Evolutionary conservation across 2,888 invertebrate species (phyloP).

Genomic region (Bombylius discolor): DNA sequence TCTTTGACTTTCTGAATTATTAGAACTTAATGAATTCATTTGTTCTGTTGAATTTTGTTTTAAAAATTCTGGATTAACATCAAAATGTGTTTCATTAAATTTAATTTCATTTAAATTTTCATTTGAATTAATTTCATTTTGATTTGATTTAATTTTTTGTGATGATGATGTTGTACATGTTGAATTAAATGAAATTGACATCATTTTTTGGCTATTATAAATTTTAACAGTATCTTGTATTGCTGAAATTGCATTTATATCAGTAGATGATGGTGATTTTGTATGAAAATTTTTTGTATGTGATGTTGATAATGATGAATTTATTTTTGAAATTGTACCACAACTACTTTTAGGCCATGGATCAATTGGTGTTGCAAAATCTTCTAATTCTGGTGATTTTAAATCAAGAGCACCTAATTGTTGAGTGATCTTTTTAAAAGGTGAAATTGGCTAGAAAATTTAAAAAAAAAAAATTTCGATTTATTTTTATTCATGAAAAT

Average conservation of each 20-base stretch:
- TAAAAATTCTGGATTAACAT: conserved; percentile 17
- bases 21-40: background rate
- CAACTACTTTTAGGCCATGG: conserved; percentile 43
- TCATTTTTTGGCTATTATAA: conserved; percentile 21
- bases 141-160: background rate
- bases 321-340: conserved; percentile 23
- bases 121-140: no score
- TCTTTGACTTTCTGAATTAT: background rate
- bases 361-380: conserved; percentile 54
- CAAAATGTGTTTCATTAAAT: conserved; percentile 22
- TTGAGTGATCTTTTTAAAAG: conserved; percentile 64
- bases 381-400: conserved; percentile 58
- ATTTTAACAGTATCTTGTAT: conserved; percentile 30
- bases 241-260: conserved; percentile 31
- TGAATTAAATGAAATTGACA: background rate
- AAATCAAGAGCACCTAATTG: conserved; percentile 58
- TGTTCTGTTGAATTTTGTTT: background rate
- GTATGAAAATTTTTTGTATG: conserved; percentile 22
- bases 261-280: conserved; percentile 26
- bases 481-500: background rate
- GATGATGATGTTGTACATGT: conserved; percentile 4
- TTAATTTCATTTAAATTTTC: conserved; percentile 10
- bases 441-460: conserved; percentile 46
- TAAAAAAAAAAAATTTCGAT: background rate
- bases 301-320: conserved; percentile 16